Conservation (phyloP, 92 coral and sea anemone species). For the Paragorgia papillata region DNA sequence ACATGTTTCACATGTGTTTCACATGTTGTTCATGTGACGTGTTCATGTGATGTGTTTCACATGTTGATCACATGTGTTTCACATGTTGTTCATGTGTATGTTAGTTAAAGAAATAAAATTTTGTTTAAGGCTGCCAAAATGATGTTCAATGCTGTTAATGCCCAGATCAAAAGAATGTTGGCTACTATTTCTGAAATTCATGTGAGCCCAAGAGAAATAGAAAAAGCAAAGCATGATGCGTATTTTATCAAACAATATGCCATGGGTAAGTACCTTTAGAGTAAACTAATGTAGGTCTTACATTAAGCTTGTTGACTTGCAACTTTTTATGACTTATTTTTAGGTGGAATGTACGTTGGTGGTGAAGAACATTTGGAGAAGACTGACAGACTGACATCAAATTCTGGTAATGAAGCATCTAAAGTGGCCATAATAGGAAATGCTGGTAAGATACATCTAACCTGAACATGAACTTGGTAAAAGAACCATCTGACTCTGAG, state of each 20-base stretch:
- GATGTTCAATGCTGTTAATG: constrained; percentile 16
- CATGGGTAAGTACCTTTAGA: constrained; percentile 24
- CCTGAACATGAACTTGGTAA: too few relatives aligned
- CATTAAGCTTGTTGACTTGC: too few relatives aligned
- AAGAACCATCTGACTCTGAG: too few relatives aligned
- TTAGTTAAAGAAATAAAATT: constrained; percentile 47
- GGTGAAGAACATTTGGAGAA: constrained; percentile 2
- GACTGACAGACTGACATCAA: constrained; percentile 7
- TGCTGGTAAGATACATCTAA: too few relatives aligned
- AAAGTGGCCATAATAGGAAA: constrained; percentile 10
- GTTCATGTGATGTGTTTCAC: too few relatives aligned
- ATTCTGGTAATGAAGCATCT: neutral
- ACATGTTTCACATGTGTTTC: too few relatives aligned
- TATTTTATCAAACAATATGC: constrained; percentile 24
- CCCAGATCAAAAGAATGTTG: constrained; percentile 15
- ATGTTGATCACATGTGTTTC: too few relatives aligned
- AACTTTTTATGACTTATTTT: too few relatives aligned
- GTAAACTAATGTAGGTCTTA: too few relatives aligned
- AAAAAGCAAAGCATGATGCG: constrained; percentile 22
- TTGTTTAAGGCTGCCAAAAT: constrained; percentile 11
- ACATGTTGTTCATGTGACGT: too few relatives aligned
- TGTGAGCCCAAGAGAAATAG: constrained; percentile 25
- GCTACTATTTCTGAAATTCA: constrained; percentile 1
- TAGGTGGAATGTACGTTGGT: constrained; percentile 9
- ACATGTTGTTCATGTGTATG: constrained; percentile 58